A percentile compares a stretch with the other conserved stretches of the same genome.
These are phyloP conservation scores for Trachelus stipa DNA, from an alignment of 2,888 invertebrate genomes.

Conservation along the genomic window DNA sequence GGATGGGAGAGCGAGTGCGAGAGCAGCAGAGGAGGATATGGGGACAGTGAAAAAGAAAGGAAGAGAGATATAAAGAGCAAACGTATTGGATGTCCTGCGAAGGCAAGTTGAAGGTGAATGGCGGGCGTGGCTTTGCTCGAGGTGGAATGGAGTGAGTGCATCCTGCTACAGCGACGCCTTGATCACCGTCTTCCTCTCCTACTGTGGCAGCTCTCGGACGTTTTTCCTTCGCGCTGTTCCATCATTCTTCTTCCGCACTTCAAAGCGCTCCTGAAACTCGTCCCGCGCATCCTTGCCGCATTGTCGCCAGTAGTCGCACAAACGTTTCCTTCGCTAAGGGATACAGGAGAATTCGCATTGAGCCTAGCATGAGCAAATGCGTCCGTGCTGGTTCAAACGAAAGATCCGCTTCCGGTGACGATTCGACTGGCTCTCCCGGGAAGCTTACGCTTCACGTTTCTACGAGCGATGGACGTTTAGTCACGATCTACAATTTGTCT, in stretches of 20 bases:
- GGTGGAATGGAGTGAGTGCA: constrained; percentile 43
- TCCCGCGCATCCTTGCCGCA: neutral
- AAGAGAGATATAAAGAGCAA: constrained; percentile 14
- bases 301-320: neutral
- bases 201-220: constrained; percentile 24
- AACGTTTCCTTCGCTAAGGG: neutral
- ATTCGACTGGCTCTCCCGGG: neutral
- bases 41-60: neutral
- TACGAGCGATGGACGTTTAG: neutral
- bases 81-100: constrained; percentile 30
- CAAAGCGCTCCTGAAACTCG: neutral
- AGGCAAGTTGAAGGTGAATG: constrained; percentile 66
- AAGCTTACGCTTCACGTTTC: neutral
- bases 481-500: neutral
- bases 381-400: neutral
- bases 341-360: neutral
- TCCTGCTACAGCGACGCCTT: constrained; percentile 58
- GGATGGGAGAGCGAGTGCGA: neutral
- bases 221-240: constrained; percentile 24
- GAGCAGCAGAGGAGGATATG: neutral
- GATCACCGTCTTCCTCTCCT: constrained; percentile 60
- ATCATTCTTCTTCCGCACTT: neutral
- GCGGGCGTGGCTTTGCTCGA: constrained; percentile 59
- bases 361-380: neutral
- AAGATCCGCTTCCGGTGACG: neutral